phyloP scores from a whole-genome alignment of 2,888 invertebrate genomes.

The Ashinkailepas kermadecensis region DNA sequence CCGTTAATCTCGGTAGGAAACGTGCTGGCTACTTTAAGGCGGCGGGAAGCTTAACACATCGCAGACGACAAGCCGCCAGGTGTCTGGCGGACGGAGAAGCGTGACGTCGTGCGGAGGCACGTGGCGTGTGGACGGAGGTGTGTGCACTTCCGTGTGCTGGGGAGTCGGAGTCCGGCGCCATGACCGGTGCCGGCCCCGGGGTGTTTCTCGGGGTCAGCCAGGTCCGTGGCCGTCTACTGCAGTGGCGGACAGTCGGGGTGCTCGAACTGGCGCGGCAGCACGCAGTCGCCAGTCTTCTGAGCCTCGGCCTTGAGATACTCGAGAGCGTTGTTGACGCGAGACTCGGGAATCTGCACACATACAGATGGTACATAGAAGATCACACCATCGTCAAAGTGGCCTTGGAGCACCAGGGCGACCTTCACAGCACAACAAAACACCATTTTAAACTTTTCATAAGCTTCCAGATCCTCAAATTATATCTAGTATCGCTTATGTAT shows the following conservation, averaged over 20 bases:
- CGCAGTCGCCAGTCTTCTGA: neutral
- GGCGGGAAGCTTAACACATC: neutral
- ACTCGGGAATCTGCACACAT: neutral
- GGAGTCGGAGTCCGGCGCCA: neutral
- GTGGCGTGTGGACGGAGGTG: neutral
- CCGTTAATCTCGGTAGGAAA: no score
- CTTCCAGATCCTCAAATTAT: neutral
- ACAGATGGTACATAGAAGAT: no score
- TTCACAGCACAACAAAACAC: neutral
- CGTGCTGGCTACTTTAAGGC: no score
- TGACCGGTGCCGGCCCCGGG: neutral
- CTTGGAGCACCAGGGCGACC: no score
- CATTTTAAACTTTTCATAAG: neutral
- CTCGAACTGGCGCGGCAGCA: constrained; percentile 19
- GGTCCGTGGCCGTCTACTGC: neutral
- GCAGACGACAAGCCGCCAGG: neutral
- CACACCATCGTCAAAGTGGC: no score
- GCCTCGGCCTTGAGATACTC: neutral
- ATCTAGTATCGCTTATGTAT: no score
- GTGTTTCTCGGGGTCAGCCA: neutral
- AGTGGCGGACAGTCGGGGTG: constrained; percentile 11
- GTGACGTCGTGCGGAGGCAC: neutral
- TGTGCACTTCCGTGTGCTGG: neutral
- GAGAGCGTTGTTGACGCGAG: constrained; percentile 9
- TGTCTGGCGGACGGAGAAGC: neutral